Base-by-base conservation (phyloP, 2,113 vertebrate species). In the Notarius quadriscutis region DNA sequence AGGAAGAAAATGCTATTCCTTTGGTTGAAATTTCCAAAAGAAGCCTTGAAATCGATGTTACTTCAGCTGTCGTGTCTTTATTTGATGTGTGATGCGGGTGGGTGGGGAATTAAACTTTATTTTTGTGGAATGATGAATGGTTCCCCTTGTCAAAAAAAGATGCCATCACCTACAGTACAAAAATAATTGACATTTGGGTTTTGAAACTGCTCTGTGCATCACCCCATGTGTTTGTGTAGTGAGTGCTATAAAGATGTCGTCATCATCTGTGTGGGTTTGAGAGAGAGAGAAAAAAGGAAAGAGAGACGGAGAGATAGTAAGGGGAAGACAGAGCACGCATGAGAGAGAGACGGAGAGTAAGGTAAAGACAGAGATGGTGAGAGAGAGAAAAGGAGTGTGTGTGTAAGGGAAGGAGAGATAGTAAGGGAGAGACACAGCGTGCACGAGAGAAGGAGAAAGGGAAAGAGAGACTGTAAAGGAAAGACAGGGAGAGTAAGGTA, bases 11-110 rank as follows among this genome's bases (percentile, higher is more conserved):
- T 20, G 58, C 75, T 80, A 80, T 67, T 84, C 48, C 79, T 88
- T 71, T 48, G 53, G 65, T 79, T 63, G 85, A 67, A 84, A 90
- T 86, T 72, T 80, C 79, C 50, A 86, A 79, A 62, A 27, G 20
- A 71, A 83, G 9, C 55, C 57, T 58, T 86, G 25, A 84, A 86
- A 80, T 88, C 67, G 17, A 7, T 86, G 80, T 81, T 79, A 34
- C 41, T 78, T 57, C 75, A 15, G 63, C 7, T 90, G 83, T 87
- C 48, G 53, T 85, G 79, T 83, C 60, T 83, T 30, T 81, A 41
- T 80, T 74, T 81, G 34, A 55, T 62, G 41, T 51, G 41, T 12
- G 20, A 84, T 41, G 65, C 5, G 10, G 25, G 65, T 58, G 85
- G 11, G 55, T 51, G 79, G 67, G 55, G 6, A 80, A 41, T 86